Evolutionary conservation across 2,888 invertebrate genomes (phyloP).

Genomic region (Crematogaster levior): DNA sequence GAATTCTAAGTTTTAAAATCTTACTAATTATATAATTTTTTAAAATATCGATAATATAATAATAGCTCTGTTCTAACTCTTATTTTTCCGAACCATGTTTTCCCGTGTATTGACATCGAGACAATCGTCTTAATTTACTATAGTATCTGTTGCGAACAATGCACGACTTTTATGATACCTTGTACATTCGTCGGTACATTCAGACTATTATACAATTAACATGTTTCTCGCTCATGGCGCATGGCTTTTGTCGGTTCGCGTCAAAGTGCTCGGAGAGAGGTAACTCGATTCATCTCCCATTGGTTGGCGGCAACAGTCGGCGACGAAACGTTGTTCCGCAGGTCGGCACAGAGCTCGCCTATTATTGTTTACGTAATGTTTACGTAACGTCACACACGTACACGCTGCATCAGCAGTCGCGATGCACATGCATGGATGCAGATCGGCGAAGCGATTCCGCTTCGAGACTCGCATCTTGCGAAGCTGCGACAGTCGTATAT

Average conservation of each 20-base stretch:
- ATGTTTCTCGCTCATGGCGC: slow-evolving; percentile 43
- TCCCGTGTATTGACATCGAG: background rate
- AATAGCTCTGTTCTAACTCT: background rate
- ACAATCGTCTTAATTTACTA: background rate
- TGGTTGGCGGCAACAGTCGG: slow-evolving; percentile 61
- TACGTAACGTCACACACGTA: slow-evolving; percentile 79
- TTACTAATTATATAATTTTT: background rate
- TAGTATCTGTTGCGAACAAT: background rate
- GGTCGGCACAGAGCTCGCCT: slow-evolving; percentile 72
- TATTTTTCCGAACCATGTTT: background rate
- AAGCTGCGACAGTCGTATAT: background rate
- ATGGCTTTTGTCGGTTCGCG: slow-evolving; percentile 42
- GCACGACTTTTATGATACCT: background rate
- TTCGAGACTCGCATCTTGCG: background rate
- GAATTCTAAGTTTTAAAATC: background rate
- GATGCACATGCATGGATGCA: slow-evolving; percentile 1
- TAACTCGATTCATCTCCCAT: slow-evolving; percentile 71
- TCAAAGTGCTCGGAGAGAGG: slow-evolving; percentile 53
- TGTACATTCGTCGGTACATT: slow-evolving; percentile 7
- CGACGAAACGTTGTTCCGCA: slow-evolving; percentile 69
- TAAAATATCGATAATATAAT: background rate
- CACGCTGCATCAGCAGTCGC: slow-evolving; percentile 37
- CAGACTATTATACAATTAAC: slow-evolving; percentile 44
- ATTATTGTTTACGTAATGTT: slow-evolving; percentile 84
- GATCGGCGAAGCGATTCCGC: slow-evolving; percentile 9